A percentile compares a stretch with the other conserved stretches of the same genome.
phyloP scores from a whole-genome alignment of 2,113 vertebrate genomes.

The Lasiurus borealis region DNA sequence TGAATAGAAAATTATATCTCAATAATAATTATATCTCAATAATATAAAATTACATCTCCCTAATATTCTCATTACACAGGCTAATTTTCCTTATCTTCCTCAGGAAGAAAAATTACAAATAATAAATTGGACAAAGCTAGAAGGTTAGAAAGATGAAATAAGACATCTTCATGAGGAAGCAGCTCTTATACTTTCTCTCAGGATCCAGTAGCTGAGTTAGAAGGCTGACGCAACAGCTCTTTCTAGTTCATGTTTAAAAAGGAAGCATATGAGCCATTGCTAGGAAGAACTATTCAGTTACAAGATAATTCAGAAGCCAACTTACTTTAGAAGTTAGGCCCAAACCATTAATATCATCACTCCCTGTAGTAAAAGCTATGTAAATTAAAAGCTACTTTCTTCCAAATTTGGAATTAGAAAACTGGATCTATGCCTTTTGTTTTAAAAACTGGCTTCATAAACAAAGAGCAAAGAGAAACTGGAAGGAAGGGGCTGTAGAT shows the following conservation, averaged over 20 bases:
- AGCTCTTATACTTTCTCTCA: neutral
- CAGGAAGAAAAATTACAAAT: neutral
- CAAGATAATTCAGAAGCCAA: neutral
- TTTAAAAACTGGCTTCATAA: neutral
- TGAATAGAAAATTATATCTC: constrained; percentile 4
- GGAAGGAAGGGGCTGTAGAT: neutral
- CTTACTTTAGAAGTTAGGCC: neutral
- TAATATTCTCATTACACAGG: neutral
- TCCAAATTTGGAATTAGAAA: neutral
- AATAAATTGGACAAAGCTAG: neutral
- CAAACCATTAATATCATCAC: neutral
- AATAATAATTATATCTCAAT: constrained; percentile 4
- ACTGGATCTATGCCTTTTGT: neutral
- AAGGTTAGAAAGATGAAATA: neutral
- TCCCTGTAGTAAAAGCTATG: neutral
- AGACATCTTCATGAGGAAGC: neutral
- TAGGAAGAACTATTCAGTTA: neutral
- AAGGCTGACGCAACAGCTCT: neutral
- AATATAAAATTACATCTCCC: neutral
- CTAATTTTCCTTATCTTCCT: neutral
- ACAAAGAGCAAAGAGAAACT: neutral
- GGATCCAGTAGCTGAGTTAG: neutral
- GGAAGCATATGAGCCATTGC: neutral
- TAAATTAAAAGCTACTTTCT: constrained; percentile 29
- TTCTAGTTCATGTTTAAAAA: neutral